These are phyloP conservation scores for Crossoptilon crossoptilon DNA, from an alignment of 2,797 vertebrate genomes.

Conservation along the genomic window DNA sequence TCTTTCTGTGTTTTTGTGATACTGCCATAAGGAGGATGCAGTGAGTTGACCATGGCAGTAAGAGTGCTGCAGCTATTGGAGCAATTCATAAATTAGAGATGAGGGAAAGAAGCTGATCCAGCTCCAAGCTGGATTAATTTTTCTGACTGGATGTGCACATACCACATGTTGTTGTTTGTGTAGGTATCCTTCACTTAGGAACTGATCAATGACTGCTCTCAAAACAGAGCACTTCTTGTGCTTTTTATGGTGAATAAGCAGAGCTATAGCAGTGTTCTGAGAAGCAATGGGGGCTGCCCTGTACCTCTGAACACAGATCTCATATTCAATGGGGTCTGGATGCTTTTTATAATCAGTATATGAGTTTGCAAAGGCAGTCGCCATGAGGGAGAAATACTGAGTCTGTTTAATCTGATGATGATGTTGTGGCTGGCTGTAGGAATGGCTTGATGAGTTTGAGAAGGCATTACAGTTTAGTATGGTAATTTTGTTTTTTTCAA, in stretches of 20 bases:
- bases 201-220: rapidly evolving
- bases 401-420: neutral
- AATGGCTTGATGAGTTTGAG: neutral
- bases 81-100: neutral
- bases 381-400: neutral
- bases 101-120: neutral
- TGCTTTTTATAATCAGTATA: neutral
- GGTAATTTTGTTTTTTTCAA: neutral
- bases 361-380: neutral
- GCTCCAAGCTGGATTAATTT: neutral
- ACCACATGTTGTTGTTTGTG: neutral
- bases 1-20: neutral
- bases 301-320: neutral
- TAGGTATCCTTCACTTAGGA: neutral
- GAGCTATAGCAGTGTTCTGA: neutral
- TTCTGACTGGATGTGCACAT: neutral
- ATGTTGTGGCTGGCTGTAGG: neutral
- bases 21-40: neutral
- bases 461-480: neutral
- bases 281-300: neutral
- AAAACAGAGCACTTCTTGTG: neutral
- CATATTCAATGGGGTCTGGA: neutral
- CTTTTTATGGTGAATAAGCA: neutral
- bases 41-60: neutral
- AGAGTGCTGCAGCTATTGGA: neutral